These are phyloP conservation scores for Orchesella flavescens DNA, from an alignment of 2,888 invertebrate genomes.

Conservation along the genomic window DNA sequence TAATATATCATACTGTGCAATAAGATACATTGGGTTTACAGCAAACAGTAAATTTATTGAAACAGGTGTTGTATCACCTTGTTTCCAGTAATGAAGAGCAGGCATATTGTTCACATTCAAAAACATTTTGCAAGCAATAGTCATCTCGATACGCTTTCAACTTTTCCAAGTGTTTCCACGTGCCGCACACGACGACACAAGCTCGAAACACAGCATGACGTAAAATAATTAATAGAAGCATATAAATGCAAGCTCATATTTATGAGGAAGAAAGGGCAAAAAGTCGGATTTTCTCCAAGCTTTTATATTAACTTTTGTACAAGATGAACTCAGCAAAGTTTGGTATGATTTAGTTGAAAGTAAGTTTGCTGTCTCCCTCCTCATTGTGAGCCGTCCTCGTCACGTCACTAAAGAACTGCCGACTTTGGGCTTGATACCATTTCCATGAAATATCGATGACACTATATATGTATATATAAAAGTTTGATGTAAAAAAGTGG, in stretches of 20 bases:
- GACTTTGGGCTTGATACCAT: background rate
- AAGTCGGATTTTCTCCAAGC: slow-evolving; percentile 36
- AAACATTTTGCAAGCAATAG: background rate
- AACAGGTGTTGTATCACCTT: slow-evolving; percentile 54
- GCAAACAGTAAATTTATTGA: slow-evolving; percentile 39
- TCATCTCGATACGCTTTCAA: slow-evolving; percentile 29
- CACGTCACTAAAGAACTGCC: background rate
- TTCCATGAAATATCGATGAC: slow-evolving; percentile 34
- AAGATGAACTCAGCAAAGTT: slow-evolving; percentile 53
- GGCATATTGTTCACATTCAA: background rate
- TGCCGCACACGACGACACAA: slow-evolving; percentile 59
- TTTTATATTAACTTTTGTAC: background rate
- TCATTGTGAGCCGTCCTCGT: background rate
- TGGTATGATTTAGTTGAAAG: background rate
- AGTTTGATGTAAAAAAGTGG: too few species aligned
- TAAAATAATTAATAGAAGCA: slow-evolving; percentile 51
- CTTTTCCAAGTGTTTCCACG: slow-evolving; percentile 57
- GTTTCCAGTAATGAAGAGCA: background rate
- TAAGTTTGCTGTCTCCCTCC: slow-evolving; percentile 14
- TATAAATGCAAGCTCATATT: slow-evolving; percentile 33
- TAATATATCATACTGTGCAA: background rate
- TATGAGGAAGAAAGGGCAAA: slow-evolving; percentile 33
- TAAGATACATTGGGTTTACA: background rate
- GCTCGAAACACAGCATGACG: slow-evolving; percentile 56
- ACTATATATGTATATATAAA: background rate